Base-by-base conservation (phyloP, 2,113 vertebrate genomes). In the Antechinus stuartii region DNA sequence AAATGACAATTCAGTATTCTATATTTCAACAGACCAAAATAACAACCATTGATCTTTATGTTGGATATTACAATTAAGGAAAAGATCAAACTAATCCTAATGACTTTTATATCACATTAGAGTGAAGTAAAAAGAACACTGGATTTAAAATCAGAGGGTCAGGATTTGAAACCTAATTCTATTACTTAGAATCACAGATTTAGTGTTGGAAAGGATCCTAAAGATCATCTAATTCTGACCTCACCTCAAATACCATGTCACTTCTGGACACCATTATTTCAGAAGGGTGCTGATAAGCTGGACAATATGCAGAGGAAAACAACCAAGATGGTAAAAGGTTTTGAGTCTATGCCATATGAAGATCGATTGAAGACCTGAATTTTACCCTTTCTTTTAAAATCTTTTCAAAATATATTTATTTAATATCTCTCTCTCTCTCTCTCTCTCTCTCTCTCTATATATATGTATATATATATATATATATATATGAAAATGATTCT, bases 11-110 rank as follows among this genome's bases (percentile, higher is more conserved):
- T 84, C 68, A 22, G 19, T 84, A 16, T 42, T n/a, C n/a, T 42
- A 42, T 84, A 96, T 91, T 96, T 97, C 96, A 96, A 93, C 91
- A 95, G 42, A n/a, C 95, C 97, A 94, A 92, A 84, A 92, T 10
- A 7, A 97, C 61, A 54, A 26, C 25, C 68, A 96, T 96, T 93
- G 30, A 19, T 91, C 12, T 14, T 92, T 47, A 47, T 47, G 68
- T n/a, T 5, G 68, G 46, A 94, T 2, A 84, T 6, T 42, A 84
- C 5, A 42, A 19, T 42, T 42, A 22, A n/a, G 19, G 6, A 84
- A 84, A 84, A 84, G 68, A 42, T 22, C 68, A 42, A 84, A 42
- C 19, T 42, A 35, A 84, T 42, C 19, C 68, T 84, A 84, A 42
- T 84, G n/a, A 22, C 16, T 42, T 42, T n/a, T 84, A 84, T 23